These are phyloP conservation scores for Danaus plexippus DNA, from an alignment of 1,140 invertebrate species.

Conservation along the genomic window DNA sequence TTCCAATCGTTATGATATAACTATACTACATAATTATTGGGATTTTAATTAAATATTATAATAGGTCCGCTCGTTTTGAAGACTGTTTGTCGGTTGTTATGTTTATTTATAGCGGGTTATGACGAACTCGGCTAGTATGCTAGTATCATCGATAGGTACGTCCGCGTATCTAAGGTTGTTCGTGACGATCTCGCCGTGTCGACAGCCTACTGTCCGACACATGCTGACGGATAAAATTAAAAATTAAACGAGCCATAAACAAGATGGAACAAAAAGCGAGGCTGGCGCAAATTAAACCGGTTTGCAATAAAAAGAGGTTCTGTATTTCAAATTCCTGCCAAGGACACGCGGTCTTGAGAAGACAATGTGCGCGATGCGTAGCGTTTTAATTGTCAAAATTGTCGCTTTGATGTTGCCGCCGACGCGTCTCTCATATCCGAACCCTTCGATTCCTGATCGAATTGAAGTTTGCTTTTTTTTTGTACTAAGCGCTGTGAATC, in stretches of 20 bases:
- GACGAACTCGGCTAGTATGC: no score
- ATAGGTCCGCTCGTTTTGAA: no score
- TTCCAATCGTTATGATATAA: neutral
- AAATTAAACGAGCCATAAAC: slow-evolving; percentile 28
- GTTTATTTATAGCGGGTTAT: no score
- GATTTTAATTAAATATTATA: no score
- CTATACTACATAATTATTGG: no score
- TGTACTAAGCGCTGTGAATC: slow-evolving; percentile 21
- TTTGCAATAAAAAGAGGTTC: slow-evolving; percentile 28
- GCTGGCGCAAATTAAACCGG: slow-evolving; percentile 39
- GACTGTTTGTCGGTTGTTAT: no score
- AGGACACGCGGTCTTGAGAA: slow-evolving; percentile 45
- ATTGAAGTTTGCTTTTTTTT: slow-evolving; percentile 13
- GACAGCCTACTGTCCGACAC: neutral
- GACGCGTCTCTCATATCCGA: slow-evolving; percentile 7
- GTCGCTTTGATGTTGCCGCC: slow-evolving; percentile 48
- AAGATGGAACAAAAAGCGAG: slow-evolving; percentile 22
- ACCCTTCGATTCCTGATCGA: slow-evolving; percentile 24
- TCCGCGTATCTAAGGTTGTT: no score
- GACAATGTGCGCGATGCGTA: slow-evolving; percentile 46
- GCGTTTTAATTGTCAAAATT: slow-evolving; percentile 66
- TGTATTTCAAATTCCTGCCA: slow-evolving; percentile 51
- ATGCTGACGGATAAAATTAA: slow-evolving; percentile 13
- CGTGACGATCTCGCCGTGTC: no score
- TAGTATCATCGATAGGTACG: no score